A percentile compares a stretch with the other conserved stretches of the same genome.
phyloP scores from a whole-genome alignment of 2,797 vertebrate genomes.

The Muraenolepis orangiensis region DNA sequence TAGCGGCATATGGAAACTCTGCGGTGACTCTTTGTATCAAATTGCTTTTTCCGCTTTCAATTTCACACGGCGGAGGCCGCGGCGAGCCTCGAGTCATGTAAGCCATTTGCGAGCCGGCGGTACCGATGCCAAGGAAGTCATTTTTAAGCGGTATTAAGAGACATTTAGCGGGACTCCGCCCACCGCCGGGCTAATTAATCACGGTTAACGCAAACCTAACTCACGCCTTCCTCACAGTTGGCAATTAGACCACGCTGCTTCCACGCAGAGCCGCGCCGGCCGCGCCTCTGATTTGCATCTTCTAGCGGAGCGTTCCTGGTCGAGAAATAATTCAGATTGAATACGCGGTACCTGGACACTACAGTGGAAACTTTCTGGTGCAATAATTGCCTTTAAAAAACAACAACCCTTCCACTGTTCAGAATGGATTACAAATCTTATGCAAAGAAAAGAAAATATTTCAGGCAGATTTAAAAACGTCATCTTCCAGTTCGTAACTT shows the following conservation, averaged over 20 bases:
- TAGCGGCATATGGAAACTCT: slow-evolving; percentile 97
- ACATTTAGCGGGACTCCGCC: slow-evolving; percentile 68
- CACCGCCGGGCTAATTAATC: slow-evolving; percentile 72
- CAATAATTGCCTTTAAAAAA: not conserved
- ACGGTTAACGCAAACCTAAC: slow-evolving; percentile 69
- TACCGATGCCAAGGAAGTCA: slow-evolving; percentile 70
- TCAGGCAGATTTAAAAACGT: not conserved
- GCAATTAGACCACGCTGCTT: slow-evolving; percentile 65
- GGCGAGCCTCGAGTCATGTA: slow-evolving; percentile 75
- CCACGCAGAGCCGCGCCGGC: slow-evolving; percentile 49
- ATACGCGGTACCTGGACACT: slow-evolving; percentile 44
- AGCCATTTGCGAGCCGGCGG: slow-evolving; percentile 71
- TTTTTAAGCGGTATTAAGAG: slow-evolving; percentile 70
- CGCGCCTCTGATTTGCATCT: slow-evolving; percentile 63
- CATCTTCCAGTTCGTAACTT: not conserved
- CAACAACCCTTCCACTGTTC: not conserved
- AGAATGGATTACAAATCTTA: not conserved
- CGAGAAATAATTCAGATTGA: slow-evolving; percentile 57
- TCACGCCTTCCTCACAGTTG: slow-evolving; percentile 65
- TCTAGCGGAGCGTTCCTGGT: slow-evolving; percentile 52
- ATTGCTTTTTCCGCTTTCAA: slow-evolving; percentile 87
- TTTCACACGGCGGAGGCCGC: slow-evolving; percentile 71
- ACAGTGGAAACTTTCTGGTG: slow-evolving; percentile 34
- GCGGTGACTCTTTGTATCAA: slow-evolving; percentile 88
- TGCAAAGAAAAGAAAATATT: not conserved